phyloP scores from a whole-genome alignment of 2,797 vertebrate genomes.

The Acrocephalus scirpaceus region DNA sequence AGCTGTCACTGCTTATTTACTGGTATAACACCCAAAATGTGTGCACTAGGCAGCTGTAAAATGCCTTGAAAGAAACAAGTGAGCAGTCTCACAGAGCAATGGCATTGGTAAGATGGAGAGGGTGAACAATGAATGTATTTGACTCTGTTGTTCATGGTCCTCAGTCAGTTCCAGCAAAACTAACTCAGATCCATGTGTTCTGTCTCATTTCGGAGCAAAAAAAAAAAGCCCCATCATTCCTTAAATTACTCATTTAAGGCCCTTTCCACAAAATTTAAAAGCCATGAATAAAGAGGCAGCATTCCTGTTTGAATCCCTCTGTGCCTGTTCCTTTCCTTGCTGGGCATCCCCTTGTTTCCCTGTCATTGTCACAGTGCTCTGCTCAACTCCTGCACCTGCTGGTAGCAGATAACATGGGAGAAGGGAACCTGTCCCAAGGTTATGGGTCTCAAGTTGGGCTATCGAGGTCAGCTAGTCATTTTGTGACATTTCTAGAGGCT shows the following conservation, averaged over 20 bases:
- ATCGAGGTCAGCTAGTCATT: background rate
- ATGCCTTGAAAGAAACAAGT: background rate
- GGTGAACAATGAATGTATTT: background rate
- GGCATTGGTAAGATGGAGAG: background rate
- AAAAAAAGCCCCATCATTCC: background rate
- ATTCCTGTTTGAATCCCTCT: background rate
- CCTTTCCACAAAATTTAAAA: background rate
- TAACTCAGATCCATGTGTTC: background rate
- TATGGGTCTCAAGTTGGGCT: background rate
- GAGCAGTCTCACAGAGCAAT: background rate
- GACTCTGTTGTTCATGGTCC: background rate
- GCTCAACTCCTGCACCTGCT: background rate
- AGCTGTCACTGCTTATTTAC: conserved; percentile 35
- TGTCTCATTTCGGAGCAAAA: background rate
- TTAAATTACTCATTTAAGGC: background rate
- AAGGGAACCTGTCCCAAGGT: background rate
- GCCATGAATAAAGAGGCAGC: background rate
- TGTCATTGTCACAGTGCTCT: background rate
- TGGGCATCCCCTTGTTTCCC: background rate
- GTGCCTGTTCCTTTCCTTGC: background rate
- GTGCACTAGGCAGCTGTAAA: background rate
- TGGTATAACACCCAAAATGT: conserved; percentile 4
- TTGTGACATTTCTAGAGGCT: background rate
- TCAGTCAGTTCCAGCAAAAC: background rate
- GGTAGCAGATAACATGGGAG: background rate